Evolutionary conservation across 2,797 vertebrate genomes (phyloP), one percentile per base, ranked within the genome.

Genomic region (Pseudocheirus occidentalis): DNA sequence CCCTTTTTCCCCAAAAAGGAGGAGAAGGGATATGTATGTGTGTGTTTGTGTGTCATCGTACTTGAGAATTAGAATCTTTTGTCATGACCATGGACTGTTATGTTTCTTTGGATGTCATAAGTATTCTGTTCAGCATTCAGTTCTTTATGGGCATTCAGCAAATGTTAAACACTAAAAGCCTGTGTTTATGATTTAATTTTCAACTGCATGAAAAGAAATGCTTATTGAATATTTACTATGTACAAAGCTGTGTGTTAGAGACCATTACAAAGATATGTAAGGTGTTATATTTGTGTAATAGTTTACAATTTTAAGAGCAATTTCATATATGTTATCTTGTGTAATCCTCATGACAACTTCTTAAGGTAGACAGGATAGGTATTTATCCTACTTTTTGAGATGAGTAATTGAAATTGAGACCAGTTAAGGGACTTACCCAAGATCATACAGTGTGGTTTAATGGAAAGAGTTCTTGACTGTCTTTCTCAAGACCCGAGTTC

Each of bases 251-350:
- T 16, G 89, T 95, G 89, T 90, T 94, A 59, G 91, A 96, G 91
- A 96, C 28, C 14, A 40, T n/a, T 73, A 73, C n/a, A 73, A 40
- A 62, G 59, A 21, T 21, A 73, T 73, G 62, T 73, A 21, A 73
- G 62, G 16, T 56, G 21, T 62, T 95, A 95, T 0, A 56, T 91
- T 95, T 96, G 53, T 4, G 59, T 93, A 81, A 7, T 16, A 62
- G 94, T 66, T 66, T 97, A 73, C 91, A 34, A 13, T 93, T 95
- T 93, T 55, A 55, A 95, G 29, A 91, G 73, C 96, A 73, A 95
- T 96, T 96, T 96, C 52, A 56, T 59, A 55, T 91, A 6, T 73
- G 58, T 92, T 96, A 91, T 40, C 93, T 21, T 95, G 54, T 92
- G 94, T 40, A 95, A 21, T 95, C 46, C 27, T 93, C 93, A 87